A percentile compares a stretch with the other conserved stretches of the same genome.
Conservation (phyloP, 2,797 vertebrate species). For the Lophotriccus pileatus region DNA sequence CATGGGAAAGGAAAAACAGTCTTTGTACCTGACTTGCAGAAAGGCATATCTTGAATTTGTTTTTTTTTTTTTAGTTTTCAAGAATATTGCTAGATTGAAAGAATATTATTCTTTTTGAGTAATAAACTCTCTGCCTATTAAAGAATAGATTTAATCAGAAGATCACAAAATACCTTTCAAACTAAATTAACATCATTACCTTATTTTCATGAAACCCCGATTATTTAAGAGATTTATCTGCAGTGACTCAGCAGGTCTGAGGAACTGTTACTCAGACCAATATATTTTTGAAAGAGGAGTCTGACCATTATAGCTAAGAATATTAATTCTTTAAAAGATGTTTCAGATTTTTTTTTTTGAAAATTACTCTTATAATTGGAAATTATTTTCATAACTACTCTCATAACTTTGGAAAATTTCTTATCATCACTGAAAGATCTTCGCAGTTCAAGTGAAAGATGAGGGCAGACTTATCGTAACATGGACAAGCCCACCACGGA, state of each 20-base stretch:
- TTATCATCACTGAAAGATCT: background rate
- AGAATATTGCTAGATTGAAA: background rate
- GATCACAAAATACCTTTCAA: background rate
- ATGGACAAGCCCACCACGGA: background rate
- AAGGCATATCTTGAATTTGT: background rate
- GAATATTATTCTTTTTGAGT: background rate
- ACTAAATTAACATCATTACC: background rate
- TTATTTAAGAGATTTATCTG: slow-evolving; percentile 8
- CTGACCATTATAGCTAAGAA: background rate
- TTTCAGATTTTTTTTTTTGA: background rate
- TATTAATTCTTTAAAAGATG: background rate
- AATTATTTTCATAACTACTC: too few species aligned
- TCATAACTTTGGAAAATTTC: background rate
- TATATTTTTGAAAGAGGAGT: background rate
- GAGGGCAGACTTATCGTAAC: rapidly evolving
- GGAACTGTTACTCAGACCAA: background rate
- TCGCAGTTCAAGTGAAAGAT: background rate
- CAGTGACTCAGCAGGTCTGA: slow-evolving; percentile 27
- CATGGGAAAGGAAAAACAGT: background rate
- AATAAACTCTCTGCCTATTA: background rate
- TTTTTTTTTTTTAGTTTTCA: background rate
- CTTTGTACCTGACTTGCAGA: background rate
- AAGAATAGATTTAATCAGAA: background rate
- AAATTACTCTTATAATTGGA: background rate
- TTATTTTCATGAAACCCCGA: background rate